These are phyloP conservation scores for Picus viridis DNA, from an alignment of 2,797 vertebrate species.

Conservation along the genomic window DNA sequence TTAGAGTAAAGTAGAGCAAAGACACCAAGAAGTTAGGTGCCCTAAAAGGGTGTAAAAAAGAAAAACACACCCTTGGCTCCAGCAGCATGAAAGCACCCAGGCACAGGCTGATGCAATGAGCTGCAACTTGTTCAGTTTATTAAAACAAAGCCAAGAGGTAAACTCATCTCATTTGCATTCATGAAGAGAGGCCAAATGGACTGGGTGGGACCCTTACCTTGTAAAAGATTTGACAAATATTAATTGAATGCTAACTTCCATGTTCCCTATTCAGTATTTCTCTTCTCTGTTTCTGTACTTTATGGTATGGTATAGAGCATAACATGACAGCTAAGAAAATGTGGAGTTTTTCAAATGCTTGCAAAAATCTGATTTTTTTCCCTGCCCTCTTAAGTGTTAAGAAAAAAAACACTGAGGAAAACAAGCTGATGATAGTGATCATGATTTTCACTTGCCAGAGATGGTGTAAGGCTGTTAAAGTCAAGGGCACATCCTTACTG, in stretches of 20 bases:
- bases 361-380: background rate
- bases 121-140: slow-evolving; percentile 18
- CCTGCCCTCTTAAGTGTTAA: background rate
- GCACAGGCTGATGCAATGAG: slow-evolving; percentile 27
- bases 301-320: background rate
- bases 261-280: background rate
- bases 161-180: background rate
- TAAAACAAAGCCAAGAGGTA: background rate
- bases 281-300: background rate
- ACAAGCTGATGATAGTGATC: background rate
- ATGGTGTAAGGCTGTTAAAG: background rate
- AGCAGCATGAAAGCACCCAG: background rate
- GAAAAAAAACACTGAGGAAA: background rate
- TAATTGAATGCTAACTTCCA: background rate
- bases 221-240: background rate
- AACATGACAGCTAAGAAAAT: background rate
- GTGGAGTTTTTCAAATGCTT: background rate
- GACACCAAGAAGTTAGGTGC: background rate
- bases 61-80: slow-evolving; percentile 9
- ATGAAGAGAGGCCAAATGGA: background rate
- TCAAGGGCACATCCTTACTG: background rate
- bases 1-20: background rate
- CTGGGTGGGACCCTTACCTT: background rate
- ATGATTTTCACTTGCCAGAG: background rate
- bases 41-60: background rate